Evolutionary conservation across 1,140 invertebrate genomes (phyloP).

Genomic region (Conus betulinus): DNA sequence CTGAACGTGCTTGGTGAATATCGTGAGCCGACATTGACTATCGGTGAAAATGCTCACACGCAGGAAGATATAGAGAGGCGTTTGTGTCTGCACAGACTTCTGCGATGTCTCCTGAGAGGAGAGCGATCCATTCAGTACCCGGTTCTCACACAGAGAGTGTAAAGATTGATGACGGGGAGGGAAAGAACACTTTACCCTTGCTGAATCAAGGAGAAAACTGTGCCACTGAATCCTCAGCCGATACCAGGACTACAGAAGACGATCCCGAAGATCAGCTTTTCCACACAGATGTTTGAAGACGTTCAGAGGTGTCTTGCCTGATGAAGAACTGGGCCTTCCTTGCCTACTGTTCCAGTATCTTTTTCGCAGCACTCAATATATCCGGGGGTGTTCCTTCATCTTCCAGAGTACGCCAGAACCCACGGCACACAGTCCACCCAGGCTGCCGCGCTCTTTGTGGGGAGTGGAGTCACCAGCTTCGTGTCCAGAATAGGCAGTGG

Average conservation of each 20-base stretch:
- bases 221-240: background rate
- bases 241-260: background rate
- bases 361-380: background rate
- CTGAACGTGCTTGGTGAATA: too few relatives aligned
- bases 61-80: background rate
- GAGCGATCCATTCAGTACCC: too few relatives aligned
- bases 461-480: background rate
- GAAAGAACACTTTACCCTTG: too few relatives aligned
- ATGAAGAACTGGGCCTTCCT: background rate
- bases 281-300: background rate
- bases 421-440: background rate
- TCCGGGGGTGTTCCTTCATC: constrained; percentile 5
- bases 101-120: too few relatives aligned
- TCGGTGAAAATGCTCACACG: background rate
- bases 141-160: too few relatives aligned
- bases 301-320: background rate
- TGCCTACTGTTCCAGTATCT: background rate
- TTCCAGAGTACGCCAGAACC: background rate
- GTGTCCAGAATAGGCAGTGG: background rate
- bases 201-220: too few relatives aligned
- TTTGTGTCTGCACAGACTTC: too few relatives aligned
- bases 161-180: too few relatives aligned
- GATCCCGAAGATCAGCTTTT: background rate
- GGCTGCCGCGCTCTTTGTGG: background rate
- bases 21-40: background rate